phyloP scores from a whole-genome alignment of 92 coral and sea anemone species.

The Phenganax subtilis region DNA sequence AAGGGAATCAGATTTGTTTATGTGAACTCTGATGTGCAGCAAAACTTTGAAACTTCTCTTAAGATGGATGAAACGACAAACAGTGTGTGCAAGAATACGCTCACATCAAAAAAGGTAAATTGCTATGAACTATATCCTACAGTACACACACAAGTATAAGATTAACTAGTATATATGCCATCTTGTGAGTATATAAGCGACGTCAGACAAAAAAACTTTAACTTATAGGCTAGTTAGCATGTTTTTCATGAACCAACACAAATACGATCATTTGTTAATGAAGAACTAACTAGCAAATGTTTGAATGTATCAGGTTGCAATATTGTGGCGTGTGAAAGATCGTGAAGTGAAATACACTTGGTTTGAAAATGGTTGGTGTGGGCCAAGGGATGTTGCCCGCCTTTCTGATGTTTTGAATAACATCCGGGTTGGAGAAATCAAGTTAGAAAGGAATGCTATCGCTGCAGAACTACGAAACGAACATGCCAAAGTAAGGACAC shows the following conservation, averaged over 20 bases:
- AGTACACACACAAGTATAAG: too few species aligned
- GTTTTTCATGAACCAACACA: neutral
- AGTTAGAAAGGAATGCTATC: constrained; percentile 51
- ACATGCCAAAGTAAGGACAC: constrained; percentile 67
- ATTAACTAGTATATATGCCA: too few species aligned
- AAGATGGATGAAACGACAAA: constrained; percentile 46
- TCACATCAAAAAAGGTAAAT: constrained; percentile 39
- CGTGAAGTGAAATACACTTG: constrained; percentile 74
- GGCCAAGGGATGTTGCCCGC: constrained; percentile 48
- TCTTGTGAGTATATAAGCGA: too few species aligned
- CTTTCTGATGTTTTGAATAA: constrained; percentile 53
- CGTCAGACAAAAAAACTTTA: too few species aligned
- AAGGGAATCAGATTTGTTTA: constrained; percentile 68
- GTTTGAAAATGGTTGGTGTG: constrained; percentile 86
- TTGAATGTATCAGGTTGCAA: constrained; percentile 50
- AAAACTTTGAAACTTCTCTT: constrained; percentile 49
- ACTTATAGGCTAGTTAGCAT: neutral
- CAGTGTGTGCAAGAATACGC: constrained; percentile 49
- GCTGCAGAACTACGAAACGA: constrained; percentile 66
- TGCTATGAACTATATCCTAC: neutral
- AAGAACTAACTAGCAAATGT: neutral
- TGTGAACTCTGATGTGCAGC: constrained; percentile 64
- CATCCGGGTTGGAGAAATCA: constrained; percentile 61
- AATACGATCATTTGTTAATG: neutral
- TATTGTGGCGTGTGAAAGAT: constrained; percentile 80